phyloP scores from a whole-genome alignment of 2,888 invertebrate species.

The Nysson spinosus region DNA sequence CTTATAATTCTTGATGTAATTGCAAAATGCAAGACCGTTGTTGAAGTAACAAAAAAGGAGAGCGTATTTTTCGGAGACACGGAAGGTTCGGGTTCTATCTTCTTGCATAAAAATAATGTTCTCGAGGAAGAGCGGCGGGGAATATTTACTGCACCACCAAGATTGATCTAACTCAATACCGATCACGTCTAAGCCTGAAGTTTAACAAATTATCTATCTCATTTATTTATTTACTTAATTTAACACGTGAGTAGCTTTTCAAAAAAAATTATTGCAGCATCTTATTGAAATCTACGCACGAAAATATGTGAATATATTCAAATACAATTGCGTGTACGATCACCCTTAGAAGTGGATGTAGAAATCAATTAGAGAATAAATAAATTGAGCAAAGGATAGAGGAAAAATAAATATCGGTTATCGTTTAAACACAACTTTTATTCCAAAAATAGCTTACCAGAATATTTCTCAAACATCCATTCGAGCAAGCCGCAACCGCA shows the following conservation, averaged over 20 bases:
- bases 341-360: too few species aligned
- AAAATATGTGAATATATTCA: too few species aligned
- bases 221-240: too few species aligned
- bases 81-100: conserved; percentile 56
- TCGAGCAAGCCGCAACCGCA: conserved; percentile 91
- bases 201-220: conserved; percentile 13
- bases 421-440: not conserved
- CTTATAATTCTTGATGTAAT: conserved; percentile 82
- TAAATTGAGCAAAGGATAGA: not conserved
- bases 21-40: conserved; percentile 82
- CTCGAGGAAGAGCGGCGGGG: conserved; percentile 82
- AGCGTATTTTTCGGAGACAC: conserved; percentile 79
- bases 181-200: conserved; percentile 81
- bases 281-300: too few species aligned
- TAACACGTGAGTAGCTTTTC: too few species aligned
- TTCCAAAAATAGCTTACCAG: conserved; percentile 78
- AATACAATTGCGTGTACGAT: too few species aligned
- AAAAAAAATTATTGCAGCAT: too few species aligned
- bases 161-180: conserved; percentile 88
- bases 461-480: conserved; percentile 85
- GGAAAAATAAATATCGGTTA: not conserved
- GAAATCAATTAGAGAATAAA: too few species aligned
- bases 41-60: conserved; percentile 91
- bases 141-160: conserved; percentile 90
- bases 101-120: conserved; percentile 72